Evolutionary conservation across 2,797 vertebrate species (phyloP).

Genomic region (Rhabdomys pumilio): DNA sequence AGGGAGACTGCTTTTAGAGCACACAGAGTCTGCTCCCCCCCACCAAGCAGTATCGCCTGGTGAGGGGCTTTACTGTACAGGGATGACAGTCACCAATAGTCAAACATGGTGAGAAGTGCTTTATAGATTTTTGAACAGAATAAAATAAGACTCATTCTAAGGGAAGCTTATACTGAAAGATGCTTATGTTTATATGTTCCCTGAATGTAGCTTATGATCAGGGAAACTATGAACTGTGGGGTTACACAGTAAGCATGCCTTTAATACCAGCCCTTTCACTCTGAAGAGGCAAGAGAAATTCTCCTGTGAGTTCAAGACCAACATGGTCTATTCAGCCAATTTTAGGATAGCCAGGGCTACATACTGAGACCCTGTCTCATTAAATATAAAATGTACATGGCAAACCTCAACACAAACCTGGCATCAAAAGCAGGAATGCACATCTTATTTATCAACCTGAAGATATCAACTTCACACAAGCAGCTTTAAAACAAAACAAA

Average conservation of each 20-base stretch:
- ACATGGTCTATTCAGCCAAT: background rate
- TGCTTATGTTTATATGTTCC: background rate
- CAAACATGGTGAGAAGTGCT: background rate
- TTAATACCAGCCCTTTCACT: background rate
- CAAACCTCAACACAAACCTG: background rate
- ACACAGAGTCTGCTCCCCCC: no score
- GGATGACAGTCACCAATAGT: no score
- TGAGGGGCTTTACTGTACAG: background rate
- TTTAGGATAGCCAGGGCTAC: background rate
- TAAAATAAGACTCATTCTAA: background rate
- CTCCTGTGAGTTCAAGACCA: background rate
- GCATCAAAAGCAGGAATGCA: background rate
- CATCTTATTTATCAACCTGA: background rate
- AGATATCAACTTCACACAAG: background rate
- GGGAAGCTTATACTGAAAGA: background rate
- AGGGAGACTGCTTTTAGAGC: background rate
- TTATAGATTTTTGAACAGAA: conserved; percentile 6
- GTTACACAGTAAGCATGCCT: background rate
- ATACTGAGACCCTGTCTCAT: background rate
- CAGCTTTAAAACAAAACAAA: background rate
- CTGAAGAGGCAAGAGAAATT: background rate
- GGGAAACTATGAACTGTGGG: background rate
- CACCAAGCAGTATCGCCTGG: background rate
- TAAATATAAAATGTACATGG: background rate
- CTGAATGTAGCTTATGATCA: background rate